Evolutionary conservation across 2,797 vertebrate species (phyloP).

Genomic region (Cuniculus paca): DNA sequence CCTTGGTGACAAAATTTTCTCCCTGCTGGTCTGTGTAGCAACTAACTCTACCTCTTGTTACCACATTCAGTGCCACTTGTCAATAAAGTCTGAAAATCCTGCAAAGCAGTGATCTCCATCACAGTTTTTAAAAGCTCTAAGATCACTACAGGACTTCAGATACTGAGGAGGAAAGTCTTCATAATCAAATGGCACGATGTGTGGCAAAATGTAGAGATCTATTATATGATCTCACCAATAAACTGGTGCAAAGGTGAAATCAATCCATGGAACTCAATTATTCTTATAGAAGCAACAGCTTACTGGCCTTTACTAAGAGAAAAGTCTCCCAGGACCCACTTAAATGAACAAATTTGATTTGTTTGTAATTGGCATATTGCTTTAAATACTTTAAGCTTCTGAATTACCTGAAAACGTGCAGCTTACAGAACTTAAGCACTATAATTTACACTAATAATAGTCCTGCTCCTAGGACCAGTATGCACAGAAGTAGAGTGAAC

Average conservation of each 20-base stretch:
- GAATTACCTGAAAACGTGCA: neutral
- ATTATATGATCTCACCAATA: conserved; percentile 23
- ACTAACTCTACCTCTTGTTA: neutral
- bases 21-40: neutral
- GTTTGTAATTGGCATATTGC: conserved; percentile 4
- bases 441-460: neutral
- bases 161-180: neutral
- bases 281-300: neutral
- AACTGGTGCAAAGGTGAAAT: neutral
- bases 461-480: neutral
- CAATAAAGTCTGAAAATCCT: neutral
- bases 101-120: neutral
- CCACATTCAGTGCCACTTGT: neutral
- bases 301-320: neutral
- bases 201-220: neutral
- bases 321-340: neutral
- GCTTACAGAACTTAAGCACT: neutral
- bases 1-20: neutral
- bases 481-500: neutral
- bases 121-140: neutral
- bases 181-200: neutral
- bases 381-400: conserved; percentile 50
- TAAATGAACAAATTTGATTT: conserved; percentile 38
- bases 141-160: neutral
- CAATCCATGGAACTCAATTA: neutral